Evolutionary conservation across 2,888 invertebrate species (phyloP).

Genomic region (Xestia sexstrigata): DNA sequence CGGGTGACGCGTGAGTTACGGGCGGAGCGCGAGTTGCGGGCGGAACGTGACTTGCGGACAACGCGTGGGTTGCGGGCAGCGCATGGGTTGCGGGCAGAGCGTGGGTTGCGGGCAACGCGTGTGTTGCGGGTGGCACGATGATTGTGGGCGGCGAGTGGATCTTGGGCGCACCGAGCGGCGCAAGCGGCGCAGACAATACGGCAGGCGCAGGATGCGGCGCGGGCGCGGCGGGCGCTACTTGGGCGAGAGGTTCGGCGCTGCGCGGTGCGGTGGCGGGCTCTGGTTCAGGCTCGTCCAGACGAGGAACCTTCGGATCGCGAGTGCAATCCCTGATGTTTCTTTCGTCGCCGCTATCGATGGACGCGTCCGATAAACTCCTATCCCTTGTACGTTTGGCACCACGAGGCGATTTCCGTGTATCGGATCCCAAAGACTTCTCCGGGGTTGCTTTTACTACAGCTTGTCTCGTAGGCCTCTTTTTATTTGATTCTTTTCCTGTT

Average conservation of each 20-base stretch:
- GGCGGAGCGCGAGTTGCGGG: conserved; percentile 23
- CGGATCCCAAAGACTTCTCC: conserved; percentile 76
- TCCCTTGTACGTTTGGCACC: conserved; percentile 92
- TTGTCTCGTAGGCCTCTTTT: conserved; percentile 91
- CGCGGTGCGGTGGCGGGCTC: conserved; percentile 43
- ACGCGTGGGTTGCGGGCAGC: conserved; percentile 12
- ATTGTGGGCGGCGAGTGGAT: conserved; percentile 24
- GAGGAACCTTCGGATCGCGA: conserved; percentile 78
- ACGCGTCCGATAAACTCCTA: conserved; percentile 92
- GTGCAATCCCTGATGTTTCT: conserved; percentile 78
- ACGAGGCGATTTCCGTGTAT: conserved; percentile 92
- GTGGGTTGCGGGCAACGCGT: conserved; percentile 9
- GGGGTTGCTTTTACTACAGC: conserved; percentile 78
- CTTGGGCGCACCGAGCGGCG: conserved; percentile 6
- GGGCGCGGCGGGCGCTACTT: conserved; percentile 41
- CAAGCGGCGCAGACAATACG: conserved; percentile 28
- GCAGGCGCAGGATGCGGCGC: conserved; percentile 46
- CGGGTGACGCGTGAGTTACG: conserved; percentile 21
- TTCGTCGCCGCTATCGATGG: conserved; percentile 92
- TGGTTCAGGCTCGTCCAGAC: conserved; percentile 69
- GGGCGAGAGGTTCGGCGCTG: conserved; percentile 32
- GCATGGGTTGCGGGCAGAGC: conserved; percentile 19
- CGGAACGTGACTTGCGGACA: conserved; percentile 21
- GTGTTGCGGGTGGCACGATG: conserved; percentile 26
- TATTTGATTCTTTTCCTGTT: conserved; percentile 78